These are phyloP conservation scores for Ailuropoda melanoleuca DNA, from an alignment of 2,113 vertebrate species.

Conservation along the genomic window DNA sequence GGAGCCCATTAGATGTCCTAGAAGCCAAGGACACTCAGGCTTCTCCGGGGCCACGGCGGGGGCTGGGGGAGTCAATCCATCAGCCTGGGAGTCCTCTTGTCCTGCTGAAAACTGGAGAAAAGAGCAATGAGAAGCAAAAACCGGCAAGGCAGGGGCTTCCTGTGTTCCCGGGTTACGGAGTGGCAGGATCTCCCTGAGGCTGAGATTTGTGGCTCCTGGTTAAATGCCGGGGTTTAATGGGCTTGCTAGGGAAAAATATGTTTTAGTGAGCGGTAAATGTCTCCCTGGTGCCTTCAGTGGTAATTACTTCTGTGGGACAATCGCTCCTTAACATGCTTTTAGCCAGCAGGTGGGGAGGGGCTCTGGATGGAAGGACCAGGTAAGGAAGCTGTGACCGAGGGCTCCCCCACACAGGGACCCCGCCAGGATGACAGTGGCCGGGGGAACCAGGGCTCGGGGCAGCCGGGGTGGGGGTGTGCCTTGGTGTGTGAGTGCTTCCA, in stretches of 20 bases:
- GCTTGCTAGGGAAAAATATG: constrained; percentile 30
- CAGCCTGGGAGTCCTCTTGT: neutral
- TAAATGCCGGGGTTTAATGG: constrained; percentile 60
- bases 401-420: neutral
- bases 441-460: neutral
- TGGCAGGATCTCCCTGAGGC: neutral
- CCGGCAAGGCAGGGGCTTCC: neutral
- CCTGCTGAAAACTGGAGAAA: neutral
- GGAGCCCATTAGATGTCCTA: neutral
- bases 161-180: neutral
- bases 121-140: neutral
- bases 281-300: neutral
- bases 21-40: neutral
- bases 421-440: neutral
- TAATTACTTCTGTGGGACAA: neutral
- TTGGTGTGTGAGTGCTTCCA: neutral
- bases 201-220: constrained; percentile 38
- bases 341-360: neutral
- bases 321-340: neutral
- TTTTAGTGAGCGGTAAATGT: constrained; percentile 32
- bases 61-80: fast-evolving
- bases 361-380: neutral
- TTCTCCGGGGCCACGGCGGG: neutral
- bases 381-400: neutral
- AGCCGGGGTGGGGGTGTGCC: neutral